Percentiles rank a stretch among this genome's conserved stretches.
Conservation (phyloP, 2,888 invertebrate species). For the Tenthredo livida region DNA sequence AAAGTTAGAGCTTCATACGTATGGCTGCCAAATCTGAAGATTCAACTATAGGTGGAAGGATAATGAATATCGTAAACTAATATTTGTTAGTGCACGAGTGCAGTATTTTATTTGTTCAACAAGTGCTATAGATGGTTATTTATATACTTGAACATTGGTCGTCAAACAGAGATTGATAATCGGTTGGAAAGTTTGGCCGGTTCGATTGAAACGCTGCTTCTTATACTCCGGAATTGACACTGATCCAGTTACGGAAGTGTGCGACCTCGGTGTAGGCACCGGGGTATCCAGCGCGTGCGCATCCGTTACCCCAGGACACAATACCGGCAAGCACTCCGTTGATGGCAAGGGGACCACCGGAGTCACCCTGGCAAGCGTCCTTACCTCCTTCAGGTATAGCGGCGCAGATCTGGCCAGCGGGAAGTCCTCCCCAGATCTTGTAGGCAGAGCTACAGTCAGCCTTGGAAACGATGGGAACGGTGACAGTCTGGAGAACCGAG, state of each 20-base stretch:
- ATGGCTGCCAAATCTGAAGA: not conserved
- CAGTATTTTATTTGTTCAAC: constrained; percentile 23
- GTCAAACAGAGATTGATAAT: constrained; percentile 74
- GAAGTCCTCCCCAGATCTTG: constrained; percentile 57
- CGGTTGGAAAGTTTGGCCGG: constrained; percentile 75
- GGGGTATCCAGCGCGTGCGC: constrained; percentile 78
- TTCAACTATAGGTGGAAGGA: not conserved
- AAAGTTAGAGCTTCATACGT: not conserved
- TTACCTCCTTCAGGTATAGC: constrained; percentile 81
- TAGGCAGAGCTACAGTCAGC: constrained; percentile 79
- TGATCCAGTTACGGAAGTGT: constrained; percentile 77
- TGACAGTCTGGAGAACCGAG: constrained; percentile 78
- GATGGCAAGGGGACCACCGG: constrained; percentile 69
- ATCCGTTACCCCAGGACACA: constrained; percentile 79
- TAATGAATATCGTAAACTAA: not conserved
- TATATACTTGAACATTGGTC: constrained; percentile 78
- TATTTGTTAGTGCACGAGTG: not conserved
- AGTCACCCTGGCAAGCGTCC: constrained; percentile 71
- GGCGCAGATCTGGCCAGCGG: constrained; percentile 80
- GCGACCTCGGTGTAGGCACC: constrained; percentile 80
- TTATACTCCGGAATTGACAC: constrained; percentile 54
- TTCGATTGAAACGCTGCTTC: not conserved
- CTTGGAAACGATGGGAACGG: constrained; percentile 81
- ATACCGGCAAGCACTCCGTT: constrained; percentile 65
- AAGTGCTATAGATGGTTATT: not conserved